Percentiles rank a stretch among this genome's conserved stretches.
phyloP scores from a whole-genome alignment of 2,797 vertebrate species.

The Siniperca obscura region DNA sequence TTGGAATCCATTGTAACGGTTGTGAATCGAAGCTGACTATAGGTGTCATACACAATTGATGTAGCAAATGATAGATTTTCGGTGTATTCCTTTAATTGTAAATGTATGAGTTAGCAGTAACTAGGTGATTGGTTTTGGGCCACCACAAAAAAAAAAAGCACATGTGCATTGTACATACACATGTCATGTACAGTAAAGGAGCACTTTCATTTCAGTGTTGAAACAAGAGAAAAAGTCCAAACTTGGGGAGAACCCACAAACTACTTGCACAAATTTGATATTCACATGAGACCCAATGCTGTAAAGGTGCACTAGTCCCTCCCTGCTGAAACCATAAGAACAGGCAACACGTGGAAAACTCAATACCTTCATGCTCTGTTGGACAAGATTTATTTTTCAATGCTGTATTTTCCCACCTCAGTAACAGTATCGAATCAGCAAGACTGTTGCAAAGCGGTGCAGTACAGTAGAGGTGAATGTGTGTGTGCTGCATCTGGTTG shows the following conservation, averaged over 20 bases:
- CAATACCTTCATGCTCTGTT: constrained; percentile 63
- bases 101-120: background rate
- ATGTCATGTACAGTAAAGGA: background rate
- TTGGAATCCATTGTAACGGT: background rate
- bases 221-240: constrained; percentile 1
- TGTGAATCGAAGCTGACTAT: background rate
- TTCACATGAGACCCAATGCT: constrained; percentile 25
- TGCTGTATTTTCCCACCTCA: constrained; percentile 47
- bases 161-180: too few species aligned
- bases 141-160: too few species aligned
- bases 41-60: background rate
- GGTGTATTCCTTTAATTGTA: background rate
- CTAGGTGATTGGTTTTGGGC: background rate
- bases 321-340: constrained; percentile 38
- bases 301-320: constrained; percentile 22
- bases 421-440: constrained; percentile 29
- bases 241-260: constrained; percentile 22
- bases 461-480: background rate
- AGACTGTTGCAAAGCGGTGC: constrained; percentile 7
- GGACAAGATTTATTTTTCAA: constrained; percentile 67
- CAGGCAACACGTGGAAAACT: constrained; percentile 63
- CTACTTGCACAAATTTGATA: constrained; percentile 14
- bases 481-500: constrained; percentile 20
- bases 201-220: background rate
- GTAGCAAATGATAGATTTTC: background rate